Evolutionary conservation across 2,113 vertebrate species (phyloP).

Genomic region (Leuciscus idus): DNA sequence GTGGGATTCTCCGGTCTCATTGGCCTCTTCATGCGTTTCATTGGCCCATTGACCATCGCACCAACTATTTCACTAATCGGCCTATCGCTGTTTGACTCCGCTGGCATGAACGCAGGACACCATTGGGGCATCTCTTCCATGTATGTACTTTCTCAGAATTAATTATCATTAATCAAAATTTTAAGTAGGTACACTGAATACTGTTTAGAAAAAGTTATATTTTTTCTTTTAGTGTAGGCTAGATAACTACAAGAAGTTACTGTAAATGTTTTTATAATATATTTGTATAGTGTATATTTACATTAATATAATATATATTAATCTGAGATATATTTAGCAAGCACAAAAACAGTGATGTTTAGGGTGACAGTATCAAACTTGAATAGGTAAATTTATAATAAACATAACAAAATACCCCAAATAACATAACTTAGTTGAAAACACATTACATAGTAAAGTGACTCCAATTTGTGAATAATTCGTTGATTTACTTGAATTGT

Average conservation of each 20-base stretch:
- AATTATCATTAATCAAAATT: background rate
- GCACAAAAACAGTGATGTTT: too few species aligned
- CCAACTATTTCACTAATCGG: constrained; percentile 93
- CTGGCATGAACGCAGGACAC: constrained; percentile 82
- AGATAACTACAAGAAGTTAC: background rate
- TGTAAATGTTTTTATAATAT: too few species aligned
- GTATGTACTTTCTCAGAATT: constrained; percentile 74
- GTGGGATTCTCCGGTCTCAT: constrained; percentile 94
- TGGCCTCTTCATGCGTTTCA: constrained; percentile 91
- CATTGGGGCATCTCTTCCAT: constrained; percentile 91
- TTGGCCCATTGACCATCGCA: constrained; percentile 94
- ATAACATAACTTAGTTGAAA: background rate
- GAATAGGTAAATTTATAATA: too few species aligned
- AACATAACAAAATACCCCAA: background rate
- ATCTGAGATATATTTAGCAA: too few species aligned
- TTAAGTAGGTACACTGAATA: background rate
- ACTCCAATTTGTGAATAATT: background rate
- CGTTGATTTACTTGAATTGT: background rate
- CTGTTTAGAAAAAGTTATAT: too few species aligned
- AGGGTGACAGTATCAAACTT: too few species aligned
- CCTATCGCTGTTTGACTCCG: constrained; percentile 88
- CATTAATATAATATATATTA: too few species aligned
- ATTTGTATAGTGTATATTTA: too few species aligned
- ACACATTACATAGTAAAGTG: background rate
- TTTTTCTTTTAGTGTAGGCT: background rate